A percentile compares a stretch with the other conserved stretches of the same genome.
These are phyloP conservation scores for Microtus richardsoni DNA, from an alignment of 2,113 vertebrate species.

Conservation along the genomic window DNA sequence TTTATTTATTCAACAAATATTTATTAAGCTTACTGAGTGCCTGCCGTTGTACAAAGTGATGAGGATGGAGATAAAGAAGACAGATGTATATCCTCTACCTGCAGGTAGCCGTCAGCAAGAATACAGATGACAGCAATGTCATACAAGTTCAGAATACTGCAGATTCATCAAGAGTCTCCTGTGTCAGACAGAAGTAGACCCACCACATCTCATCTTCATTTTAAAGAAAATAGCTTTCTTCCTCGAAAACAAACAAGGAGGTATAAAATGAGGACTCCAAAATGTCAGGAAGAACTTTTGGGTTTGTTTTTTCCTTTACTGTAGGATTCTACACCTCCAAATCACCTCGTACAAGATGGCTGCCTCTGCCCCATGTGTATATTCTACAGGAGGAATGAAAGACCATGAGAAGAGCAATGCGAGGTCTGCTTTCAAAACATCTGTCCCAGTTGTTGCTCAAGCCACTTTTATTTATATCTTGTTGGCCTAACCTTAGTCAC, in stretches of 20 bases:
- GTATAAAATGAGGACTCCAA: not conserved
- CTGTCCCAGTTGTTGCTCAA: not conserved
- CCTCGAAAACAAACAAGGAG: not conserved
- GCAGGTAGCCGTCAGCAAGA: not conserved
- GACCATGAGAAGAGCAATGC: not conserved
- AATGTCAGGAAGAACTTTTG: not conserved
- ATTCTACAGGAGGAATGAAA: not conserved
- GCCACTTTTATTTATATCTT: not conserved
- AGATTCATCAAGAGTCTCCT: not conserved
- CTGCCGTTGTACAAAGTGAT: not conserved
- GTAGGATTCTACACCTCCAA: not conserved
- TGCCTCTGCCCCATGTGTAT: not conserved
- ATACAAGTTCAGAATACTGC: not conserved
- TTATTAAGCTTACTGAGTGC: conserved; percentile 1
- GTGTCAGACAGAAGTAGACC: not conserved
- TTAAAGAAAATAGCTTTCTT: not conserved
- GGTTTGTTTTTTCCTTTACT: not conserved
- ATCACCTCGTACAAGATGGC: not conserved
- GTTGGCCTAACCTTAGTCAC: conserved; percentile 3
- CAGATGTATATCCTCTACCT: not conserved
- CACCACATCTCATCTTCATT: not conserved
- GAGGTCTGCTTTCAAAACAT: not conserved
- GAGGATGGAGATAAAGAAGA: not conserved
- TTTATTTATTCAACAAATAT: conserved; percentile 31
- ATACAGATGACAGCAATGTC: not conserved